Evolutionary conservation across 1,140 invertebrate species (phyloP), one percentile per base, ranked within the genome.

Genomic region (Potamilus streckersoni): DNA sequence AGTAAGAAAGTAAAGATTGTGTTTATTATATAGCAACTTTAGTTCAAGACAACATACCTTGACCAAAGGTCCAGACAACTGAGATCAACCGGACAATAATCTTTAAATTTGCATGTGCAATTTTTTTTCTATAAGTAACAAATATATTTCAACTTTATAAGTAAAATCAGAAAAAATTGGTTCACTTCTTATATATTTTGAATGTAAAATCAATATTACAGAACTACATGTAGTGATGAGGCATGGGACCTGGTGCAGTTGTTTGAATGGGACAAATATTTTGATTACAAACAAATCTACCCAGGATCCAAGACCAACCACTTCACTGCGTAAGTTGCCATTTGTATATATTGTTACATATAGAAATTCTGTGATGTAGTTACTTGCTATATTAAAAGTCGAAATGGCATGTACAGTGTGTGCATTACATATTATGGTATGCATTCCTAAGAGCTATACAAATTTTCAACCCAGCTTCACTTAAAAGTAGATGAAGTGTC

Each of bases 201-300:
- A 5, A 62, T 13, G 60, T n/a, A 19, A 8, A n/a, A 62, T 62
- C 59, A 76, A 27, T 59, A 38, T 81, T 82, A 19, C 80, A 91
- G 94, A 82, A 95, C 94, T 11, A 85, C 90, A 59, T 93, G 93
- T 89, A 92, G 92, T 71, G 73, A 89, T 59, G 94, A 93, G 62
- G 94, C 94, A 2, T 90, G 92, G 70, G 91, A 93, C 78, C 88
- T 95, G n/a, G 78, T 95, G 11, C 76, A 92, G 17, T 87, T 94
- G 49, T 94, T 94, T 85, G 91, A 91, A 31, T 95, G 94, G 94
- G 88, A 94, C 20, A 91, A 93, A 82, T 95, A 93, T 88, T 93
- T 95, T 80, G 90, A 90, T 23, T 93, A 93, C 80, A 92, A 92
- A 84, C 93, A 95, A 90, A 95, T 95, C 76, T 95, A 94, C 91